Percentiles rank a stretch among this genome's conserved stretches.
Conservation (phyloP, 2,113 vertebrate species). For the Paramisgurnus dabryanus region DNA sequence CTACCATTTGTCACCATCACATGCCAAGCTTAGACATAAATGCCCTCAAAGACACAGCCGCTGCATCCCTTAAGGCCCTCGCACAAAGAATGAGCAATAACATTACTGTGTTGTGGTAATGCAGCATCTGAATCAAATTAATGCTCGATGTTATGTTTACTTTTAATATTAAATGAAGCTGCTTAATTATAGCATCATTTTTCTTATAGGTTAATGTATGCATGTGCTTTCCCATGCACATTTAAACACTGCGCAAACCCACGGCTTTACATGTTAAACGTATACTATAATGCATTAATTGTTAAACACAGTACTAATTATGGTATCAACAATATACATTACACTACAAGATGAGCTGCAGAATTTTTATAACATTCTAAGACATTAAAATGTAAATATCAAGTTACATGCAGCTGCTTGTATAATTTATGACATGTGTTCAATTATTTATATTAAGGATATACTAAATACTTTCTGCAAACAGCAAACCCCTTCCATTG, state of each 20-base stretch:
- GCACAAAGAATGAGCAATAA: not conserved
- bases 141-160: not conserved
- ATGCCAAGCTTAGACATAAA: constrained; percentile 26
- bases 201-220: not conserved
- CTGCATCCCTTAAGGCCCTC: constrained; percentile 6
- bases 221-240: not conserved
- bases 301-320: constrained; percentile 39
- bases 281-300: constrained; percentile 31
- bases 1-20: constrained; percentile 37
- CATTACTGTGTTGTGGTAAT: not conserved
- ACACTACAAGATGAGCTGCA: constrained; percentile 19
- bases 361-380: constrained; percentile 18
- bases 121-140: constrained; percentile 24
- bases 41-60: constrained; percentile 35
- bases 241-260: not conserved
- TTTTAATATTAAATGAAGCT: constrained; percentile 34
- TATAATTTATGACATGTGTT: constrained; percentile 67
- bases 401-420: constrained; percentile 54
- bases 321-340: constrained; percentile 27
- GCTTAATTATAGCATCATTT: constrained; percentile 13
- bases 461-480: constrained; percentile 60
- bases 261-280: not conserved
- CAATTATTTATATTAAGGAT: constrained; percentile 72
- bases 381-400: constrained; percentile 43
- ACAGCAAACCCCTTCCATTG: constrained; percentile 49